Base-by-base conservation (phyloP, 2,888 invertebrate species). In the Nineta flava region DNA sequence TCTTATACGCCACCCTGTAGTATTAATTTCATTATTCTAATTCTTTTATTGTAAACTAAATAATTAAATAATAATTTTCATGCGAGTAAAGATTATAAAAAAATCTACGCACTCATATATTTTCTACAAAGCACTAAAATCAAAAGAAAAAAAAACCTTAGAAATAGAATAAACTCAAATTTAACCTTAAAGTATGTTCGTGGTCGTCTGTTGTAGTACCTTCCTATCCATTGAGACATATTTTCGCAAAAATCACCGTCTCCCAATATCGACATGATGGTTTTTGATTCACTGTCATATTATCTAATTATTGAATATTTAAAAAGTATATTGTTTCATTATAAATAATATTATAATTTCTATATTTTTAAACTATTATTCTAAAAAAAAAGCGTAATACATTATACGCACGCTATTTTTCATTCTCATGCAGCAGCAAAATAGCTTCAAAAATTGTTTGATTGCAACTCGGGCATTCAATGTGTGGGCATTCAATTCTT, bases 121-220 rank as follows among this genome's bases (percentile, higher is more conserved):
- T 4, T 42, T 42, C 17, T 42, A 13, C 38, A 16, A 42, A 16
- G 17, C 42, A 16, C 16, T 16, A 16, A 42, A 3, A 10, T n/a
- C n/a, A n/a, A n/a, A n/a, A n/a, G 15, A 42, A 26, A 6, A 26
- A 7, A 26, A 26, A 26, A 26, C 26, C 26, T 26, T 26, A 26
- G 26, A 26, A 26, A 7, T 26, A 26, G 26, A 26, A 26, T 26
- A 26, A 7, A 26, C 7, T 26, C 26, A 26, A 26, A 26, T 26
- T 6, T 40, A 35, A 48, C 48, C 48, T 48, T 48, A 35, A 48
- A 48, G 21, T 48, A 48, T 21, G 48, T 48, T 31, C 48, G 34
- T 26, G 41, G 48, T 9, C 48, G 48, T 42, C 48, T 19, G 42
- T 41, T 21, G 31, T 40, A 26, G 3, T 41, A 13, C 41, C 48